Conservation (phyloP, 2,888 invertebrate genomes). For the Flexamia atlantica region DNA sequence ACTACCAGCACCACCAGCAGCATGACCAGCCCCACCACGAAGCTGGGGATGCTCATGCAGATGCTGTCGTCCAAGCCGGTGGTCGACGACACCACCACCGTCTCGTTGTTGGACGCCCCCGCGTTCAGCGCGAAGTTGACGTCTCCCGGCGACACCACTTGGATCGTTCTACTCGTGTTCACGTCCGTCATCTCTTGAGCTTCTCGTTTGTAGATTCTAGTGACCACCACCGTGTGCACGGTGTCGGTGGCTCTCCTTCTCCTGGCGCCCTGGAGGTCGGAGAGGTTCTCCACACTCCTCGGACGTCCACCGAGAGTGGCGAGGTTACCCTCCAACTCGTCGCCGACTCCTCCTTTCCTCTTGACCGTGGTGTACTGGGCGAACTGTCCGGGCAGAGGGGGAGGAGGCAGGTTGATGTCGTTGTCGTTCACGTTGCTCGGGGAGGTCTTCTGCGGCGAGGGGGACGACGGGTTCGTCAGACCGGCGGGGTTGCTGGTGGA, state of each 20-base stretch:
- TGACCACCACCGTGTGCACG: conserved; percentile 68
- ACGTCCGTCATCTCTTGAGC: conserved; percentile 72
- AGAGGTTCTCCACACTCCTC: conserved; percentile 91
- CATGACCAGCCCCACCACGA: conserved; percentile 95
- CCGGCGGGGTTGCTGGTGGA: conserved; percentile 76
- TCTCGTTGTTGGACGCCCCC: conserved; percentile 84
- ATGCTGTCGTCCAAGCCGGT: conserved; percentile 88
- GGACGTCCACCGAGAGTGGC: conserved; percentile 92
- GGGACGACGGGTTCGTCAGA: conserved; percentile 73
- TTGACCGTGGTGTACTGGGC: conserved; percentile 90
- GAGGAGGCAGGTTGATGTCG: conserved; percentile 87
- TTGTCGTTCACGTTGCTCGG: conserved; percentile 73
- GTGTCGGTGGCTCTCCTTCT: conserved; percentile 78
- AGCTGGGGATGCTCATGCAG: conserved; percentile 96
- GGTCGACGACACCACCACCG: conserved; percentile 86
- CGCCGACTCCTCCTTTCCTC: conserved; percentile 82
- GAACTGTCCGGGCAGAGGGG: conserved; percentile 90
- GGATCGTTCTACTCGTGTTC: conserved; percentile 71
- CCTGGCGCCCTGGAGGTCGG: conserved; percentile 86
- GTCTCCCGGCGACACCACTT: conserved; percentile 78
- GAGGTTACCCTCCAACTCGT: conserved; percentile 84
- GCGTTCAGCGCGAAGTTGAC: conserved; percentile 86
- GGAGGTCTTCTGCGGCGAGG: conserved; percentile 74
- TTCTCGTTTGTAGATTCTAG: conserved; percentile 70
- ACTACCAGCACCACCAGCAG: conserved; percentile 91